Evolutionary conservation across 1,140 invertebrate species (phyloP), one percentile per base, ranked within the genome.

Genomic region (Copidosoma floridanum): DNA sequence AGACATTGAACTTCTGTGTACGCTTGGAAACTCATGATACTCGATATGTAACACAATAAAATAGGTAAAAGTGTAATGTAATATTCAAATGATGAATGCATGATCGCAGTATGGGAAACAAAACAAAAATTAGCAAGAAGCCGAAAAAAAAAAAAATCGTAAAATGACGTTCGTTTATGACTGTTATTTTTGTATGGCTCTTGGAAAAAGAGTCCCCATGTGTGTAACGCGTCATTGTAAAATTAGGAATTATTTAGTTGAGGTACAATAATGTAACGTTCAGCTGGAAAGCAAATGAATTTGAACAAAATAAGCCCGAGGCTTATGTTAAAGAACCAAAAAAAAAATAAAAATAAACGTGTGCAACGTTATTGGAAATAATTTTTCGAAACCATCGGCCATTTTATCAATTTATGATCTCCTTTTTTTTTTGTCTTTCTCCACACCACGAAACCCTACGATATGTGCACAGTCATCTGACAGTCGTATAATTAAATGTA

Each of bases 141-240:
- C n/a, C n/a, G 38, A 56, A 40, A 47, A 24, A 51, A 64, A 58
- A 51, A 20, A 66, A 61, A 43, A 59, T 44, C 41, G 38, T 60
- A 32, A 52, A 61, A 54, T 61, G 63, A 59, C 50, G 53, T 71
- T 76, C 71, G 70, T 75, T 74, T 71, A 66, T 69, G 70, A 74
- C 69, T 76, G 71, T 76, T 76, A 76, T 76, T 75, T 75, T 75
- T 75, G 67, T 76, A 74, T 76, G 70, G 68, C 67, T 69, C 72
- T 48, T 65, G 40, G 47, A 23, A 41, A n/a, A 64, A 53, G 65
- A 65, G 69, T 72, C 68, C 64, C n/a, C n/a, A n/a, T n/a, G n/a
- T 55, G 67, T 64, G 51, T 64, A 67, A 64, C 64, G 58, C 68
- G 68, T 66, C 58, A 71, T 64, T 63, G 50, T 65, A 71, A n/a